Conservation (phyloP, 1,140 invertebrate genomes). For the Tenebrio molitor region DNA sequence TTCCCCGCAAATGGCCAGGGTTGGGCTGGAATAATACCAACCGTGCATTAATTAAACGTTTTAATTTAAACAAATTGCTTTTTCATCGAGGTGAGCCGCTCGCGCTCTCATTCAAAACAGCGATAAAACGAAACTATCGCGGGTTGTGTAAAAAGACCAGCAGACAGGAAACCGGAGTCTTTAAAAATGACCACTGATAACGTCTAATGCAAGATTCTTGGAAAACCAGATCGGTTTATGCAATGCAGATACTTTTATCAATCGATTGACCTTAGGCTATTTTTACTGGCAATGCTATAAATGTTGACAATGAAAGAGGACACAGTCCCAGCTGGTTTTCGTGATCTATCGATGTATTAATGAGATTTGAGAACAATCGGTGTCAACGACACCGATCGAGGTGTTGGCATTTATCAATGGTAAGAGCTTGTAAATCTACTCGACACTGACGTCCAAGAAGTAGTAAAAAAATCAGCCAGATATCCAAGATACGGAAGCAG, state of each 20-base stretch:
- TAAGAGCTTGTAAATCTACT: background rate
- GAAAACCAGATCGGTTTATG: slow-evolving; percentile 34
- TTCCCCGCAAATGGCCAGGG: background rate
- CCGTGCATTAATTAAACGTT: background rate
- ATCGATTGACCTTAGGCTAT: slow-evolving; percentile 16
- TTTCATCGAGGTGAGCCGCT: too few relatives aligned
- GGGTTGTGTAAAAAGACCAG: too few relatives aligned
- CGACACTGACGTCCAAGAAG: too few relatives aligned
- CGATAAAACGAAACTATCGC: too few relatives aligned
- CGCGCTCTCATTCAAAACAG: background rate
- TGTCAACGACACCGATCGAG: slow-evolving; percentile 21
- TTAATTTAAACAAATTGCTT: background rate
- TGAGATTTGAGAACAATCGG: slow-evolving; percentile 18
- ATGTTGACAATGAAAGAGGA: background rate
- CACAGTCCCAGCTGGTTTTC: background rate
- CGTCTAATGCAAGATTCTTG: background rate
- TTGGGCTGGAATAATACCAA: background rate
- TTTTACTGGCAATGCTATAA: background rate
- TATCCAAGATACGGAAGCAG: too few relatives aligned
- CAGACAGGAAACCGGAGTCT: slow-evolving; percentile 20
- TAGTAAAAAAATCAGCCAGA: too few relatives aligned
- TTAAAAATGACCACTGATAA: slow-evolving; percentile 18
- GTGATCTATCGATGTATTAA: slow-evolving; percentile 8
- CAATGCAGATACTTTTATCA: slow-evolving; percentile 8
- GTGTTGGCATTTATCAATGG: slow-evolving; percentile 11